Percentiles rank a stretch among this genome's conserved stretches.
phyloP scores from a whole-genome alignment of 2,888 invertebrate species.

The Pyrrhosoma nymphula region DNA sequence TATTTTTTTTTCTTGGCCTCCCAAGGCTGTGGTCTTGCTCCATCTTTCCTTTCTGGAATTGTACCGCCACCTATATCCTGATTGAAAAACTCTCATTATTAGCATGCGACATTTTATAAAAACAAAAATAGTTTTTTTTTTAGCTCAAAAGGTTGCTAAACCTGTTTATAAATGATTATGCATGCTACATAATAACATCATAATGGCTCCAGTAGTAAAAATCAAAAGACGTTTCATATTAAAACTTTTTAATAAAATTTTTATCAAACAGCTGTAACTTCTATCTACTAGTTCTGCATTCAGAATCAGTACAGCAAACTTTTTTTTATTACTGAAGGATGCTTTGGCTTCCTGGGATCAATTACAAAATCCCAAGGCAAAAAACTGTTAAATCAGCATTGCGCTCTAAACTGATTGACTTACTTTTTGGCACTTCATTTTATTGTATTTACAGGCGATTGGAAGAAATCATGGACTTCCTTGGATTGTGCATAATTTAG shows the following conservation, averaged over 20 bases:
- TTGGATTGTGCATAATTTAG: neutral
- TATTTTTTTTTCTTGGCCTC: no score
- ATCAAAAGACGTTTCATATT: neutral
- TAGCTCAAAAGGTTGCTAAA: no score
- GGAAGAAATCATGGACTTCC: neutral
- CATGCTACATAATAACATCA: no score
- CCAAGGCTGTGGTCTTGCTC: no score
- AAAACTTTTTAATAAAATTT: conserved; percentile 3
- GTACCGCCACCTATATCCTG: no score
- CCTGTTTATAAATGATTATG: no score
- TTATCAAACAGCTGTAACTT: conserved; percentile 10
- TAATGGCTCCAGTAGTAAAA: neutral
- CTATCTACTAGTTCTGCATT: neutral
- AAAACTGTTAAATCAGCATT: neutral
- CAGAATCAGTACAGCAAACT: neutral
- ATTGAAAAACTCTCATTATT: no score
- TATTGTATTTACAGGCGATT: neutral
- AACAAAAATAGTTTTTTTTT: no score
- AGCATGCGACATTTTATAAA: no score
- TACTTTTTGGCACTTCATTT: conserved; percentile 24
- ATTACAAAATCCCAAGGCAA: neutral
- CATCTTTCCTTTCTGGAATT: no score
- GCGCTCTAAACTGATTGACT: neutral
- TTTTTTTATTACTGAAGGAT: neutral
- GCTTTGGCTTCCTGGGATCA: neutral